phyloP scores from a whole-genome alignment of 2,797 vertebrate species.

The Myotis daubentonii region DNA sequence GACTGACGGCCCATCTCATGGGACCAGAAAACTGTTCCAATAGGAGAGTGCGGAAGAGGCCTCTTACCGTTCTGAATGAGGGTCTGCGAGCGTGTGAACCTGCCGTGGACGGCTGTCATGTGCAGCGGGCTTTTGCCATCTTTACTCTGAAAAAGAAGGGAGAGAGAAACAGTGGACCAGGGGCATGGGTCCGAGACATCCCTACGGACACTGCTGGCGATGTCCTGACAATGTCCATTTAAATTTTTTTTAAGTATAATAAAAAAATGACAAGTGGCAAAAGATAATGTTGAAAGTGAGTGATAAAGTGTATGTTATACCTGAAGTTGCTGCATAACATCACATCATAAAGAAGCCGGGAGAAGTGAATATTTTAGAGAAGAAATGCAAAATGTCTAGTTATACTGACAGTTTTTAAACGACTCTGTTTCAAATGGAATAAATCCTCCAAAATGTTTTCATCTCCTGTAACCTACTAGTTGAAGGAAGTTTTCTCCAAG shows the following conservation, averaged over 20 bases:
- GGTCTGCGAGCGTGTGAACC: slow-evolving; percentile 96
- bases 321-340: background rate
- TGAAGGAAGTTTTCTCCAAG: slow-evolving; percentile 14
- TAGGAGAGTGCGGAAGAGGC: background rate
- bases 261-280: background rate
- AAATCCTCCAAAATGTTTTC: background rate
- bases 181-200: background rate
- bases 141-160: slow-evolving; percentile 89
- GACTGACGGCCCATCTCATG: background rate
- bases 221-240: background rate
- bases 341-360: background rate
- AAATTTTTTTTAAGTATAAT: background rate
- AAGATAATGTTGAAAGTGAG: slow-evolving; percentile 32
- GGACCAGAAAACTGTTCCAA: background rate
- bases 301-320: background rate
- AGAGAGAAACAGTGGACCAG: background rate
- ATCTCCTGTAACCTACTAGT: background rate
- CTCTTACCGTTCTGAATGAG: slow-evolving; percentile 97
- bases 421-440: background rate
- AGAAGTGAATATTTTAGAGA: background rate
- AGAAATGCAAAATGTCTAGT: background rate
- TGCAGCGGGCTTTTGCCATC: slow-evolving; percentile 98
- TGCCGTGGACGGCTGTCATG: slow-evolving; percentile 97
- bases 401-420: background rate
- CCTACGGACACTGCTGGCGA: background rate